A percentile compares a stretch with the other conserved stretches of the same genome.
These are phyloP conservation scores for Anniella stebbinsi DNA, from an alignment of 2,797 vertebrate species.

Conservation along the genomic window DNA sequence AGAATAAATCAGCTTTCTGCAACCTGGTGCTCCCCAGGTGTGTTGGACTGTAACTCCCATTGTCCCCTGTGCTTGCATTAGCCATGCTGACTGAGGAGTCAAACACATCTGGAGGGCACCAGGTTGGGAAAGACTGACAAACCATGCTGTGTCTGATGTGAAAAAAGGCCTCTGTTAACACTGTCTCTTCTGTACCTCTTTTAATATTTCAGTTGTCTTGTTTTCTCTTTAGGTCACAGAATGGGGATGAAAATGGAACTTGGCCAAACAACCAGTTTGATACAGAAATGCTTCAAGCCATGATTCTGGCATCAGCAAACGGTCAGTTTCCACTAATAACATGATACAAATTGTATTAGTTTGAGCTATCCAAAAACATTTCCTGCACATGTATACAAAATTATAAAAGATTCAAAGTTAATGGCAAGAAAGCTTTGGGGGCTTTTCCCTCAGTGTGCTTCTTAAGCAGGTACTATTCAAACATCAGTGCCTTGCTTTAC, in stretches of 20 bases:
- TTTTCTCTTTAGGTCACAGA: slow-evolving; percentile 84
- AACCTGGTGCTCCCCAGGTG: too few relatives aligned
- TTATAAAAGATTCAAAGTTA: background rate
- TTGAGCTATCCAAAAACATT: fast-evolving
- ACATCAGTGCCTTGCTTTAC: background rate
- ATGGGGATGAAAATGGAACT: slow-evolving; percentile 94
- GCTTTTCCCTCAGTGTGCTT: background rate
- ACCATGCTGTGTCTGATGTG: background rate
- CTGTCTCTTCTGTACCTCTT: background rate
- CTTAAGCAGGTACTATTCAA: background rate
- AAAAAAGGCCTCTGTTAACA: background rate
- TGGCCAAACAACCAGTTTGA: slow-evolving; percentile 98
- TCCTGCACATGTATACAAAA: background rate
- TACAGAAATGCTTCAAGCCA: slow-evolving; percentile 96
- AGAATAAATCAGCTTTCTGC: too few relatives aligned
- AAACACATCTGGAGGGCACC: too few relatives aligned
- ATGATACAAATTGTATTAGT: background rate
- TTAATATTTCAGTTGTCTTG: slow-evolving; percentile 47
- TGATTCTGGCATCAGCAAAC: slow-evolving; percentile 95
- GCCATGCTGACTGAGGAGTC: too few relatives aligned
- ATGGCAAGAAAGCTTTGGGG: background rate
- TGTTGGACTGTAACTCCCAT: too few relatives aligned
- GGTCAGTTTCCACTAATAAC: slow-evolving; percentile 80
- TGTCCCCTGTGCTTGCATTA: too few relatives aligned
- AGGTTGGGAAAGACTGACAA: too few relatives aligned